Evolutionary conservation across 2,797 vertebrate species (phyloP), one percentile per base, ranked within the genome.

Genomic region (Anisognathus igniventris): DNA sequence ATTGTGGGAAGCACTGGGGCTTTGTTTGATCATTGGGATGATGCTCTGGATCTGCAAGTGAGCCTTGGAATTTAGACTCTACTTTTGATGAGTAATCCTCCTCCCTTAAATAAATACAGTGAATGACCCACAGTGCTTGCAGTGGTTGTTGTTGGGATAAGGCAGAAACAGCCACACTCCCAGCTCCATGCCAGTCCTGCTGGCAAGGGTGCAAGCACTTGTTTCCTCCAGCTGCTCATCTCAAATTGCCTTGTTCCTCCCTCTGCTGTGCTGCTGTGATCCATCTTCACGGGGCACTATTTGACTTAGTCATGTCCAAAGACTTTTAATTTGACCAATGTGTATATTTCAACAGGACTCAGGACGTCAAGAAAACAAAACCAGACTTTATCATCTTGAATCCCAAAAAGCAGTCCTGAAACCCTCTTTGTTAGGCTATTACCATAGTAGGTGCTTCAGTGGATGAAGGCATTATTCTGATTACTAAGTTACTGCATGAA

Each of bases 331-430:
- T 86, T 73, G 39, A 12, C 12, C 14, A 23, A 27, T 2, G 6
- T 54, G 1, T 22, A 19, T 81, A 74, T 87, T 93, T 76, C 24
- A 62, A 18, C 5, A 80, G 31, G 23, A 37, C 21, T 66, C 8
- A 20, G 21, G 23, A 10, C 1, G 1, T 27, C n/a, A 54, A 37
- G 14, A 53, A 81, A 87, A 74, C 0, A 0, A 0, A 1, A 60
- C 5, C 16, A 67, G 5, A n/a, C 18, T 47, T 93, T 20, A 61
- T 51, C 9, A 18, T 42, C 44, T 56, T 47, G 37, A 62, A 80
- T 61, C 14, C 10, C 62, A 62, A 80, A 73, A 42, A 16, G 25
- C 16, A 62, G 2, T 73, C 31, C 22, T 66, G 30, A 74, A 77
- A 28, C 10, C 2, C 4, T 39, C 37, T 42, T 54, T 44, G 25